phyloP scores from a whole-genome alignment of 2,888 invertebrate genomes.

The Boloria euphrosyne region DNA sequence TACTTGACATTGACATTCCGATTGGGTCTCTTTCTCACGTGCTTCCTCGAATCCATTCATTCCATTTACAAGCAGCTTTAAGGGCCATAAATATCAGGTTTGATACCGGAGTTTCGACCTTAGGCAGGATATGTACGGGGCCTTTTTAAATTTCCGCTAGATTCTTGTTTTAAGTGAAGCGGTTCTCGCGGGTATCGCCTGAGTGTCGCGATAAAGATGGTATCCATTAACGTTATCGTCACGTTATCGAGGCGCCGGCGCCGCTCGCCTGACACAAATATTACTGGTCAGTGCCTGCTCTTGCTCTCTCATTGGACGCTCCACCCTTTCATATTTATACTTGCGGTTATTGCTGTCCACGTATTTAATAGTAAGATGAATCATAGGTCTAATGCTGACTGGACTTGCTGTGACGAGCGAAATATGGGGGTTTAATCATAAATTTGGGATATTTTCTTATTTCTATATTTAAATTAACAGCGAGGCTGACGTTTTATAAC shows the following conservation, averaged over 20 bases:
- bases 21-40: conserved; percentile 63
- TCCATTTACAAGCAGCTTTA: conserved; percentile 53
- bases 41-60: conserved; percentile 77
- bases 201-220: conserved; percentile 67
- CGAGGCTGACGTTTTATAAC: no score
- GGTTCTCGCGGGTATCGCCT: conserved; percentile 54
- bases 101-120: conserved; percentile 52
- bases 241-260: conserved; percentile 77
- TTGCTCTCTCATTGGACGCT: conserved; percentile 52
- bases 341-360: conserved; percentile 7
- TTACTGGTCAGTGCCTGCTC: conserved; percentile 62
- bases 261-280: conserved; percentile 57
- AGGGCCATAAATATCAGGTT: conserved; percentile 37
- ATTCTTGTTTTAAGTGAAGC: conserved; percentile 45
- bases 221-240: conserved; percentile 78
- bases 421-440: no score
- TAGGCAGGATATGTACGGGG: conserved; percentile 42
- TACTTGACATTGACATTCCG: conserved; percentile 70
- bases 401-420: no score
- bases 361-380: conserved; percentile 28
- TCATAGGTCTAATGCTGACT: not conserved
- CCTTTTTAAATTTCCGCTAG: conserved; percentile 33
- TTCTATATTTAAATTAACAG: no score
- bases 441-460: no score
- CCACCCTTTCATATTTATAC: conserved; percentile 19